These are phyloP conservation scores for Escarpia spicata DNA, from an alignment of 2,888 invertebrate species.

Conservation along the genomic window DNA sequence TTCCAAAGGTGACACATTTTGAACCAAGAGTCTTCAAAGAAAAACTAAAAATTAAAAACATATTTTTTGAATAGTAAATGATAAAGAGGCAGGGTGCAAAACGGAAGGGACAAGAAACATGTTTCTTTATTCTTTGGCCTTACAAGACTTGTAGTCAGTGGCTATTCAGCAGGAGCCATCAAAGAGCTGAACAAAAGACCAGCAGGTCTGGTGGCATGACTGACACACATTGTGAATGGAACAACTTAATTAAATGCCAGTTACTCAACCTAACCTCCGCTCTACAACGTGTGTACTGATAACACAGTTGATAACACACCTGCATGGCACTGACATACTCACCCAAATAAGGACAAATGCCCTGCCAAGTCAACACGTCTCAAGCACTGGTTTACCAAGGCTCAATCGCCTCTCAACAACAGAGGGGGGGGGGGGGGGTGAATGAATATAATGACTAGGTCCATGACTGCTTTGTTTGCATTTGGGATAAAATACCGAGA, in stretches of 20 bases:
- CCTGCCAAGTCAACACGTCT: not conserved
- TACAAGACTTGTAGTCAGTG: not conserved
- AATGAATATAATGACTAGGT: not conserved
- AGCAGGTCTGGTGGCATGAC: not conserved
- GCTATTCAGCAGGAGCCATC: not conserved
- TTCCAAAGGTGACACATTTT: no score
- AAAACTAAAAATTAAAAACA: no score
- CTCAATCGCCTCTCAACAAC: not conserved
- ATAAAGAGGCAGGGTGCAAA: no score
- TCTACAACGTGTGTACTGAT: not conserved
- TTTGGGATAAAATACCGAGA: not conserved
- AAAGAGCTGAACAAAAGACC: not conserved
- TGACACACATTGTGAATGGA: not conserved
- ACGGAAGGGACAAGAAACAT: no score
- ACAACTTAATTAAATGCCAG: not conserved
- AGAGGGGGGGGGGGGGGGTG: not conserved
- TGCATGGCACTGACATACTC: not conserved
- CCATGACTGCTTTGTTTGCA: not conserved
- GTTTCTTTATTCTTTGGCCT: no score
- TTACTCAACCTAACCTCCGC: not conserved
- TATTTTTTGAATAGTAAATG: no score
- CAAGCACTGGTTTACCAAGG: not conserved
- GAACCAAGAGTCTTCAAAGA: no score
- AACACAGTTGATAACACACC: conserved; percentile 6
- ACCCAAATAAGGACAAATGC: not conserved